Evolutionary conservation across 2,888 invertebrate genomes (phyloP).

Genomic region (Lithophane socia): DNA sequence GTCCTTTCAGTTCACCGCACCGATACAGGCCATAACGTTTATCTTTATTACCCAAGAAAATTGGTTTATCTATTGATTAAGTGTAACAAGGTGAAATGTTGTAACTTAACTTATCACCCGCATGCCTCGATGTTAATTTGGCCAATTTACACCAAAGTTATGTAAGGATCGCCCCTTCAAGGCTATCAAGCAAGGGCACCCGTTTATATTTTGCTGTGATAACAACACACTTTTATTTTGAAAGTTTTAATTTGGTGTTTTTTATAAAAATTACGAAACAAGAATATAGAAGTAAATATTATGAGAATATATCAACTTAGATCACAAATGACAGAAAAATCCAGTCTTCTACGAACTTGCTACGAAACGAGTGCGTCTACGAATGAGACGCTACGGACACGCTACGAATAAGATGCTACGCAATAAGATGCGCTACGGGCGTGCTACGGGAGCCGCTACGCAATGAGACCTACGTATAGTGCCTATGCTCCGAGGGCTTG

Average conservation of each 20-base stretch:
- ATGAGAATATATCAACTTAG: not conserved
- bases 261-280: not conserved
- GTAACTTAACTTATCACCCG: slow-evolving; percentile 49
- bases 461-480: no score
- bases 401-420: slow-evolving; percentile 18
- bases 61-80: slow-evolving; percentile 4
- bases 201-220: not conserved
- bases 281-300: not conserved
- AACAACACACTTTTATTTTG: not conserved
- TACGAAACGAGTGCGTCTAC: slow-evolving; percentile 19
- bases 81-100: slow-evolving; percentile 45
- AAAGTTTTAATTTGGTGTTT: not conserved
- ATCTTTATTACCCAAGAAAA: not conserved
- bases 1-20: not conserved
- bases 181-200: slow-evolving; percentile 34
- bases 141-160: slow-evolving; percentile 17
- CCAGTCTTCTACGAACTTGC: not conserved
- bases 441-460: slow-evolving; percentile 33
- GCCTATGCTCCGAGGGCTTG: not conserved
- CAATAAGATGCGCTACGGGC: not conserved
- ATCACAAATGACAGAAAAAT: not conserved
- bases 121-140: slow-evolving; percentile 26
- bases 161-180: slow-evolving; percentile 29
- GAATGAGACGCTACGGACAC: not conserved
- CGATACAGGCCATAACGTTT: not conserved